Percentiles rank a stretch among this genome's conserved stretches.
These are phyloP conservation scores for Andricus curvator DNA, from an alignment of 2,888 invertebrate genomes.

Conservation along the genomic window DNA sequence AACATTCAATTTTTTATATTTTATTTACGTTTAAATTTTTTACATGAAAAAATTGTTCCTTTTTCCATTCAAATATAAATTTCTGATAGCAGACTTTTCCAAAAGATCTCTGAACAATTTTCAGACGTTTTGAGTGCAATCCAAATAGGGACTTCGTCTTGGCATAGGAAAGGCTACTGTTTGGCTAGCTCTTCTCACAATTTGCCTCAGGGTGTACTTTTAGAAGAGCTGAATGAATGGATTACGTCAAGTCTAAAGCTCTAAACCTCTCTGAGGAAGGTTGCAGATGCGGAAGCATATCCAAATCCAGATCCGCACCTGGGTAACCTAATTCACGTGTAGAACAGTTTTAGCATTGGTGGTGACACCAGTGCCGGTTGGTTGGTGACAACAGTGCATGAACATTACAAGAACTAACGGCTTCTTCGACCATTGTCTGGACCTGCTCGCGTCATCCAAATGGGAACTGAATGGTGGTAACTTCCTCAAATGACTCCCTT, in stretches of 20 bases:
- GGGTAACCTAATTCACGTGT: constrained; percentile 22
- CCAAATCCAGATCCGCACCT: constrained; percentile 4
- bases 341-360: constrained; percentile 10
- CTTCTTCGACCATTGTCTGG: constrained; percentile 8
- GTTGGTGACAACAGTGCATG: constrained; percentile 2
- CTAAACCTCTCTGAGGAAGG: background rate
- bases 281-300: constrained; percentile 14
- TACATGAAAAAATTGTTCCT: too few relatives aligned
- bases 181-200: background rate
- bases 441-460: background rate
- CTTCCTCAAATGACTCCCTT: background rate
- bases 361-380: background rate
- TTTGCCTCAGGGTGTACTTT: constrained; percentile 27
- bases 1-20: too few relatives aligned
- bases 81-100: background rate
- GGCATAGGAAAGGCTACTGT: background rate
- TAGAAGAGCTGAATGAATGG: constrained; percentile 3
- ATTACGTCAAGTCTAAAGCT: background rate
- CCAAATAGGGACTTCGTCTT: background rate
- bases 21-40: too few relatives aligned
- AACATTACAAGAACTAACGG: constrained; percentile 2
- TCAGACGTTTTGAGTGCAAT: background rate
- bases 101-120: background rate
- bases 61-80: too few relatives aligned
- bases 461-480: background rate